These are phyloP conservation scores for Emydura subglobosa DNA, from an alignment of 2,113 vertebrate genomes.

Conservation along the genomic window DNA sequence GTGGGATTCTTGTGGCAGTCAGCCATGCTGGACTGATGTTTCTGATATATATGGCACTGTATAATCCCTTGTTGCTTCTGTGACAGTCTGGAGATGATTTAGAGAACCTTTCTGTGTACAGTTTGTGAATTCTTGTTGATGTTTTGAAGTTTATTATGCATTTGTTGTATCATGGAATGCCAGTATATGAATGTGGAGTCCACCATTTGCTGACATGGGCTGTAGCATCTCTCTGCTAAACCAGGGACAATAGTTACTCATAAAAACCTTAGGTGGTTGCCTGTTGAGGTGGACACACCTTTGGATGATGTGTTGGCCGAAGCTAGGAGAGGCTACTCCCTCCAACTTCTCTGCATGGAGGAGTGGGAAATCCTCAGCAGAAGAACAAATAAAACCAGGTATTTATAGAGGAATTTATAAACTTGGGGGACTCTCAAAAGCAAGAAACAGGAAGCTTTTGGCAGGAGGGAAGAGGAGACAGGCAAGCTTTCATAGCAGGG, in stretches of 20 bases:
- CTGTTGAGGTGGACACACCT: not conserved
- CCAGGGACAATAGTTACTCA: not conserved
- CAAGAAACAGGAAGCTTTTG: too few relatives aligned
- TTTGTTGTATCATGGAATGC: not conserved
- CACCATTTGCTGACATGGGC: not conserved
- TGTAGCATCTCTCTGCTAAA: not conserved
- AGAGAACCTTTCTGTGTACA: not conserved
- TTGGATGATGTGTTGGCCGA: not conserved
- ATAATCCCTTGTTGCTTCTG: not conserved
- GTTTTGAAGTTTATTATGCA: not conserved
- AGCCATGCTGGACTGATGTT: rapidly evolving
- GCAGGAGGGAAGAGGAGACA: too few relatives aligned
- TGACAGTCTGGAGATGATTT: not conserved
- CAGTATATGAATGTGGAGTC: not conserved
- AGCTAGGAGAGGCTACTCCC: not conserved
- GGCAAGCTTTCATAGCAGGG: too few relatives aligned
- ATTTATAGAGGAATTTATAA: not conserved
- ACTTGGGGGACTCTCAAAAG: too few relatives aligned
- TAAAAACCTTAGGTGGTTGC: not conserved
- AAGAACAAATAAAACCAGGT: not conserved
- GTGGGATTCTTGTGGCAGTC: not conserved
- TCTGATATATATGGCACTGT: rapidly evolving
- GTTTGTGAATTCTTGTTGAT: not conserved
- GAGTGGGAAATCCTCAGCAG: not conserved
- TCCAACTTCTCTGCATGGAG: not conserved